Base-by-base conservation (phyloP, 35 echinoderm and acorn worm genomes). In the Nesometra sesokonis region DNA sequence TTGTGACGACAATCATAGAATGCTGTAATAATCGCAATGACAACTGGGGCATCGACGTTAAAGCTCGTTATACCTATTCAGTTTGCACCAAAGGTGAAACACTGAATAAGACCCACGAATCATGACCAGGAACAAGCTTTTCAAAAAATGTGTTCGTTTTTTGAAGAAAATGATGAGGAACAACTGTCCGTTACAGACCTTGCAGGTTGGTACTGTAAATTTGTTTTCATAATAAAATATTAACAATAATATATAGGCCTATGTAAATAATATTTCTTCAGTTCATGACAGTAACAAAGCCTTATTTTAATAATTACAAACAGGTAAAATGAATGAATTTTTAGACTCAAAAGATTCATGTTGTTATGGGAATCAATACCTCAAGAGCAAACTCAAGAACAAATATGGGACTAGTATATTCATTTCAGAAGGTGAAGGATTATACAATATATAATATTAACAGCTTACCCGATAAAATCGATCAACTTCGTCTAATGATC, bases 131-230 rank as follows among this genome's bases (percentile, higher is more conserved):
- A 93, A 38, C 57, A 90, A 35, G 91, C 91, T 80, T 93, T 93
- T 47, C 21, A 15, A 23, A 90, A 90, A 47, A 52, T 90, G 38
- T 93, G 91, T 77, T 32, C 83, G 29, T 93, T 90, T 67, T 77
- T 93, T 32, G 91, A 93, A 37, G 27, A 78, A 21, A 89, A 90
- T 82, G 88, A 90, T 86, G 91, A 93, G 37, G 91, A 90, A 90
- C 91, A 93, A 83, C 36, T 93, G 52, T 90, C 91, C 38, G 84
- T 93, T 86, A 80, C 91, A 79, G 47, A 90, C 78, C 84, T 93
- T 21, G 33, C 38, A 80, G 39, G 39, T 43, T 43, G 4, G 39
- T 43, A 43, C 39, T n/a, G n/a, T n/a, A n/a, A n/a, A 43, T 43
- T 43, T 43, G 4, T 43, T 43, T 7, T 43, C 39, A 43, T 43